A percentile compares a stretch with the other conserved stretches of the same genome.
Evolutionary conservation across 2,113 vertebrate genomes (phyloP).

Genomic region (Aythya baeri): DNA sequence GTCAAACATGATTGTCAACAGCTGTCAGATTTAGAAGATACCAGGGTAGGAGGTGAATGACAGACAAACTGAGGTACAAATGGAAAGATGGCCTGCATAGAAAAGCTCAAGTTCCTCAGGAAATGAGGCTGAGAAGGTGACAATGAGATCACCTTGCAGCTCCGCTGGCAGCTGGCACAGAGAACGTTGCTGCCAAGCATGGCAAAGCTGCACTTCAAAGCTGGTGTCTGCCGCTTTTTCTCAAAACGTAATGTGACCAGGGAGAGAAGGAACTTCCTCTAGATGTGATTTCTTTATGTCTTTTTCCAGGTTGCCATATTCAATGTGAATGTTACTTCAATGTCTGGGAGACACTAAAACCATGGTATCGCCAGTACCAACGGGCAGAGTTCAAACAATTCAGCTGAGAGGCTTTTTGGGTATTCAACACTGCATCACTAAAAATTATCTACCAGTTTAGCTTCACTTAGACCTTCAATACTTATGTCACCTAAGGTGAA

Average conservation of each 20-base stretch:
- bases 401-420: background rate
- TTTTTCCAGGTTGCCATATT: background rate
- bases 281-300: background rate
- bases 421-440: background rate
- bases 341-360: fast-evolving
- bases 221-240: background rate
- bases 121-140: background rate
- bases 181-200: background rate
- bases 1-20: background rate
- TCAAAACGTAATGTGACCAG: background rate
- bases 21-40: background rate
- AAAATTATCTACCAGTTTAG: background rate
- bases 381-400: background rate
- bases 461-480: background rate
- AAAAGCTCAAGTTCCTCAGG: background rate
- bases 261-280: background rate
- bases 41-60: background rate
- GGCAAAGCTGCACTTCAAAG: background rate
- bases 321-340: background rate
- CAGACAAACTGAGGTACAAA: background rate
- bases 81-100: background rate
- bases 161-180: background rate
- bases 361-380: background rate
- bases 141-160: background rate
- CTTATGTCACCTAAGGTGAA: background rate